phyloP scores from a whole-genome alignment of 1,140 invertebrate genomes.

The Aphelenchoides fujianensis region DNA sequence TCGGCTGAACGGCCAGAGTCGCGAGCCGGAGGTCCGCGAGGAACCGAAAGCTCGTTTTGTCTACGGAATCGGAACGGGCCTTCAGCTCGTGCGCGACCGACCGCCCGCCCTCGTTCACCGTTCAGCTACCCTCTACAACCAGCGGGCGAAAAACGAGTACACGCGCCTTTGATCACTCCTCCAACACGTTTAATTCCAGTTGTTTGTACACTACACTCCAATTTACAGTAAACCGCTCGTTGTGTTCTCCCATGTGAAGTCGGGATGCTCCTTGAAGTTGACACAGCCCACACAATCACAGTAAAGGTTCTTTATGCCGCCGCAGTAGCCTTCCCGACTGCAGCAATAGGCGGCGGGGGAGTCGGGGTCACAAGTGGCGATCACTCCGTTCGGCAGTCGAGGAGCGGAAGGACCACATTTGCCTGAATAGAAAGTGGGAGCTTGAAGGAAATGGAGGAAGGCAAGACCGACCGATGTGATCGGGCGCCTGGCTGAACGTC shows the following conservation, averaged over 20 bases:
- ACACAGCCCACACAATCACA: conserved; percentile 50
- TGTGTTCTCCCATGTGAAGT: conserved; percentile 8
- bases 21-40: no score
- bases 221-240: neutral
- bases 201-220: neutral
- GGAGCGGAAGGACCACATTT: conserved; percentile 50
- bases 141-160: neutral
- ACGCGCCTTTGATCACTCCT: conserved; percentile 3
- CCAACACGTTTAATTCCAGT: neutral
- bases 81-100: neutral
- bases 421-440: no score
- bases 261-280: conserved; percentile 42
- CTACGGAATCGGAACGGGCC: conserved; percentile 12
- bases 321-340: conserved; percentile 32
- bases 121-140: conserved; percentile 9
- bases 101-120: neutral
- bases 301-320: conserved; percentile 38
- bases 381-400: conserved; percentile 34
- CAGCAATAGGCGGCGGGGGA: conserved; percentile 45
- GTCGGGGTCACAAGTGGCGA: conserved; percentile 48
- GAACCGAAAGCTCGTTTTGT: neutral
- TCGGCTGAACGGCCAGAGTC: neutral
- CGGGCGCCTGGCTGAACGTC: conserved; percentile 41
- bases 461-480: conserved; percentile 46
- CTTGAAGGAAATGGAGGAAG: no score